phyloP scores from a whole-genome alignment of 35 echinoderm and acorn worm genomes.

The Ophiothrix spiculata region DNA sequence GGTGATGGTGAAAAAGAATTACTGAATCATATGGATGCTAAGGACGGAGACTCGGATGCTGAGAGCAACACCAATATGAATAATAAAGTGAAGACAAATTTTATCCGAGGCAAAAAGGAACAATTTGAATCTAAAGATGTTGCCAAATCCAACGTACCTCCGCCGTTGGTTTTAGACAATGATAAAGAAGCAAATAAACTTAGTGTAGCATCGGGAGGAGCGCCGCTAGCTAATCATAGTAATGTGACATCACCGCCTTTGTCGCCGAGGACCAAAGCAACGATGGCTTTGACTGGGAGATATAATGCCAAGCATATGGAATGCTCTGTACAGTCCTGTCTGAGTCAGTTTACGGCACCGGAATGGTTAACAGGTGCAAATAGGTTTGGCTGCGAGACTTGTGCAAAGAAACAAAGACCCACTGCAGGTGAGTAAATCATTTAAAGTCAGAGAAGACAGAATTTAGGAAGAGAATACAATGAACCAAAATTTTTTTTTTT shows the following conservation, averaged over 20 bases:
- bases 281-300: conserved; percentile 50
- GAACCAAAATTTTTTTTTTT: neutral
- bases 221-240: neutral
- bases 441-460: no score
- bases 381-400: conserved; percentile 93
- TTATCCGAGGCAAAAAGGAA: neutral
- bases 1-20: neutral
- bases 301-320: conserved; percentile 82
- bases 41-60: neutral
- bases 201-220: conserved; percentile 27
- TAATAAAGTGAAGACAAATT: neutral
- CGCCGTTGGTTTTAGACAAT: neutral
- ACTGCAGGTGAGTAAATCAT: neutral
- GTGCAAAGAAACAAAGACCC: conserved; percentile 56
- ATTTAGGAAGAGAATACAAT: neutral
- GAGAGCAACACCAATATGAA: neutral
- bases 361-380: conserved; percentile 89
- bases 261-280: conserved; percentile 68
- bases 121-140: neutral
- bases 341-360: conserved; percentile 89
- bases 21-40: neutral
- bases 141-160: neutral
- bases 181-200: conserved; percentile 44
- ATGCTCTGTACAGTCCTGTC: conserved; percentile 91
- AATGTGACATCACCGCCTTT: conserved; percentile 39